These are phyloP conservation scores for Gallinago paraguaiae DNA, from an alignment of 2,113 vertebrate species.

Conservation along the genomic window DNA sequence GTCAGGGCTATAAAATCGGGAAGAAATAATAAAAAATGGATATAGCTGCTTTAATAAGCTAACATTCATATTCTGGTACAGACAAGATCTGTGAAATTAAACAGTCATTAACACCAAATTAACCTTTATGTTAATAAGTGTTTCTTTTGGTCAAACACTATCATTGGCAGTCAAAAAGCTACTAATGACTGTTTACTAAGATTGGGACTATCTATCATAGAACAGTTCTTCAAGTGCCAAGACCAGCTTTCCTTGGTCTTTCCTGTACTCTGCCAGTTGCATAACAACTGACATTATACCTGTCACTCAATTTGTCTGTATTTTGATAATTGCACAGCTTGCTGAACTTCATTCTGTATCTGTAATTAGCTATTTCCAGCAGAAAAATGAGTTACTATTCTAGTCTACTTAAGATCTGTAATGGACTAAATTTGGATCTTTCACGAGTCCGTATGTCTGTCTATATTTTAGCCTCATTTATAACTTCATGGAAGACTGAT, in stretches of 20 bases:
- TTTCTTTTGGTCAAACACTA: neutral
- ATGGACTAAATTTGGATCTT: slow-evolving; percentile 46
- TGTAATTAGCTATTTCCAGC: slow-evolving; percentile 22
- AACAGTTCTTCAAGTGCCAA: neutral
- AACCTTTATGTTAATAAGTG: neutral
- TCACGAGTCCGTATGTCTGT: slow-evolving; percentile 48
- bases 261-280: neutral
- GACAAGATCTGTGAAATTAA: neutral
- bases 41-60: neutral
- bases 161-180: neutral
- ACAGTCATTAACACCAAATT: neutral
- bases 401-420: neutral
- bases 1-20: neutral
- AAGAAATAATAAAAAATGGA: neutral
- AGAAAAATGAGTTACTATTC: slow-evolving; percentile 56
- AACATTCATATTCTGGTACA: neutral
- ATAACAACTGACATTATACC: neutral
- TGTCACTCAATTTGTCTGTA: slow-evolving; percentile 36
- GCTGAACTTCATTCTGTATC: slow-evolving; percentile 45
- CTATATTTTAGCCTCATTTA: slow-evolving; percentile 16
- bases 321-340: slow-evolving; percentile 33
- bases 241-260: neutral
- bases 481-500: slow-evolving; percentile 13
- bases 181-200: neutral
- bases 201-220: neutral